Evolutionary conservation across 2,797 vertebrate genomes (phyloP).

Genomic region (Pseudochirops corinnae): DNA sequence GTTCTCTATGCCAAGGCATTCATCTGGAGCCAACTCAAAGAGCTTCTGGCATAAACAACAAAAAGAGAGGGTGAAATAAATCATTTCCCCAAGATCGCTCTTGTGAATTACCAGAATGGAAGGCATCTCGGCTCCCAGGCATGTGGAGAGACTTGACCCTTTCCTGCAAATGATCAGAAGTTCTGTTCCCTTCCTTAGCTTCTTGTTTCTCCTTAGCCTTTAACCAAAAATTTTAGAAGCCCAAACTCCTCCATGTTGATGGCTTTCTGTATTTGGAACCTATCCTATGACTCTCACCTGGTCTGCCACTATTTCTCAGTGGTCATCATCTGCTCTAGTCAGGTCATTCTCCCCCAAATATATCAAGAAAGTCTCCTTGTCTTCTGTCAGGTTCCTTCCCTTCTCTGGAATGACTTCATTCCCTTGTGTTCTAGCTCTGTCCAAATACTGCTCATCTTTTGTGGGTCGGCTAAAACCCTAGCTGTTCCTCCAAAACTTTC

Average conservation of each 20-base stretch:
- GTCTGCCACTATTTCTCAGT: background rate
- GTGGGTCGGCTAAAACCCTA: background rate
- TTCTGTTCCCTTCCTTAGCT: background rate
- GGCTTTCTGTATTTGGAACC: background rate
- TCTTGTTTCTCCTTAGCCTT: background rate
- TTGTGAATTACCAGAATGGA: background rate
- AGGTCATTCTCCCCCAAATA: background rate
- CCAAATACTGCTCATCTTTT: background rate
- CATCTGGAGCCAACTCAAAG: background rate
- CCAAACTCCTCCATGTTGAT: background rate
- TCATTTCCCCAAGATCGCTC: background rate
- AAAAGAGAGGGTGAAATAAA: background rate
- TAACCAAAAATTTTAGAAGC: background rate
- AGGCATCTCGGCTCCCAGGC: background rate
- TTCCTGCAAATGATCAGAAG: background rate
- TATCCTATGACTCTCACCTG: background rate
- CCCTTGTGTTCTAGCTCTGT: background rate
- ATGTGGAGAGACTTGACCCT: background rate
- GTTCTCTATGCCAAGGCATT: background rate
- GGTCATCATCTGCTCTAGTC: background rate
- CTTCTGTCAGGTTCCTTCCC: background rate
- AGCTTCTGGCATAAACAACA: slow-evolving; percentile 2
- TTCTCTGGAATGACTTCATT: background rate
- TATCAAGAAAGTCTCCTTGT: background rate
- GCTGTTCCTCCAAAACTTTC: background rate